phyloP scores from a whole-genome alignment of 1,140 invertebrate species.

The Drosophila repletoides region DNA sequence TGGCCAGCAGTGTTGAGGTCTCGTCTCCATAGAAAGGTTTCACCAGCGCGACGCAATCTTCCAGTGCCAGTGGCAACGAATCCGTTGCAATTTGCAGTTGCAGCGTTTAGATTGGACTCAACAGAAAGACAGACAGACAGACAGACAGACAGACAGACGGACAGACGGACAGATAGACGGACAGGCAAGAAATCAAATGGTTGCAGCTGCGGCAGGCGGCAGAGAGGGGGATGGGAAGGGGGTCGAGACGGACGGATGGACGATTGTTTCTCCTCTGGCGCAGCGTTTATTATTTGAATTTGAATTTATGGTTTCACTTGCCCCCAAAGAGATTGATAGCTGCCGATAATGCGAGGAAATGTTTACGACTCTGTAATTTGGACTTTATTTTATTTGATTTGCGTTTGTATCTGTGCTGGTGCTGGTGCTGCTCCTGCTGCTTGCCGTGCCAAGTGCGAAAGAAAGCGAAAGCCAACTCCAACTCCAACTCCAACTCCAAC shows the following conservation, averaged over 20 bases:
- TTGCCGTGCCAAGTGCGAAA: slow-evolving; percentile 23
- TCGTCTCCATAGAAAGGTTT: slow-evolving; percentile 49
- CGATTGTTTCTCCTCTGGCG: slow-evolving; percentile 26
- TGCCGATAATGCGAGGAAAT: slow-evolving; percentile 77
- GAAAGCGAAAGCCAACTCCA: slow-evolving; percentile 69
- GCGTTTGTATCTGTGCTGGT: slow-evolving; percentile 28
- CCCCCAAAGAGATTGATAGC: slow-evolving; percentile 71
- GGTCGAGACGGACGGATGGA: neutral
- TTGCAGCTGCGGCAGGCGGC: neutral
- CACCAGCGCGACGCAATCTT: slow-evolving; percentile 32
- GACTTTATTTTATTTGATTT: slow-evolving; percentile 76
- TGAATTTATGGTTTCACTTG: slow-evolving; percentile 80
- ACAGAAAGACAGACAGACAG: neutral
- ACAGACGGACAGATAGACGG: neutral
- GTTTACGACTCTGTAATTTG: slow-evolving; percentile 79
- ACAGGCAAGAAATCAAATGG: slow-evolving; percentile 20
- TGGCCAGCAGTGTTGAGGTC: slow-evolving; percentile 21
- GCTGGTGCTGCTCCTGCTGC: no score
- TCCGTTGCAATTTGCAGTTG: slow-evolving; percentile 55
- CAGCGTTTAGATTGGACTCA: slow-evolving; percentile 18
- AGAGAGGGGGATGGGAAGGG: neutral
- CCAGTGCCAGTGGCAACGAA: slow-evolving; percentile 29
- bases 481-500: no score
- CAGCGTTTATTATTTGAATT: slow-evolving; percentile 50
- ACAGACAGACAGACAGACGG: neutral